A percentile compares a stretch with the other conserved stretches of the same genome.
Conservation (phyloP, 2,113 vertebrate species). For the Nothocercus nigrocapillus region DNA sequence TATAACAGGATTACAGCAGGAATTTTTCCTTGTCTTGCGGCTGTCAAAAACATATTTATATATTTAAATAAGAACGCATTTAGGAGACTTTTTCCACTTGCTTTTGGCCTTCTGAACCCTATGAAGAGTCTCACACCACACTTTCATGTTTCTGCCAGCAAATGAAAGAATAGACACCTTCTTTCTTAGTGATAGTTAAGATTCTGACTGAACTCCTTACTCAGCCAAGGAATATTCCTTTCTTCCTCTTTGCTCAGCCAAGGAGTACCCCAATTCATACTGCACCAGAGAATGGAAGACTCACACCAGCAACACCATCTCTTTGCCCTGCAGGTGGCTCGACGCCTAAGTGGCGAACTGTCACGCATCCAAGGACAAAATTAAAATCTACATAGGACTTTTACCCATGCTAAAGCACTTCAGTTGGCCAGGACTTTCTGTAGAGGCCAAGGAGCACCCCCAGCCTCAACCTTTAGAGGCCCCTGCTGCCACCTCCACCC, state of each 20-base stretch:
- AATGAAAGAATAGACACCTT: accelerated
- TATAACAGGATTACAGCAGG: neutral
- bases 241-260: too few species aligned
- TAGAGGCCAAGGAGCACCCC: too few species aligned
- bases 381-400: too few species aligned
- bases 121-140: accelerated
- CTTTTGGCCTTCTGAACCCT: neutral
- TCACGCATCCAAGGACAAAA: neutral
- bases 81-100: neutral
- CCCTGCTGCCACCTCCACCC: too few species aligned
- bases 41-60: neutral
- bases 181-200: neutral
- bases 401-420: too few species aligned
- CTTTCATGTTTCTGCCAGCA: neutral
- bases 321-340: too few species aligned
- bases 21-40: neutral
- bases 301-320: too few species aligned
- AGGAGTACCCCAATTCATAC: too few species aligned
- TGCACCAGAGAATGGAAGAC: neutral
- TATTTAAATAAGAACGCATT: neutral
- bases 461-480: too few species aligned
- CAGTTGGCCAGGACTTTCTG: too few species aligned
- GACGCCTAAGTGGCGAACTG: neutral
- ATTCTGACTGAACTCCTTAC: neutral
- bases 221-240: neutral